These are phyloP conservation scores for Acanthis flammea DNA, from an alignment of 2,797 vertebrate species.

Conservation along the genomic window DNA sequence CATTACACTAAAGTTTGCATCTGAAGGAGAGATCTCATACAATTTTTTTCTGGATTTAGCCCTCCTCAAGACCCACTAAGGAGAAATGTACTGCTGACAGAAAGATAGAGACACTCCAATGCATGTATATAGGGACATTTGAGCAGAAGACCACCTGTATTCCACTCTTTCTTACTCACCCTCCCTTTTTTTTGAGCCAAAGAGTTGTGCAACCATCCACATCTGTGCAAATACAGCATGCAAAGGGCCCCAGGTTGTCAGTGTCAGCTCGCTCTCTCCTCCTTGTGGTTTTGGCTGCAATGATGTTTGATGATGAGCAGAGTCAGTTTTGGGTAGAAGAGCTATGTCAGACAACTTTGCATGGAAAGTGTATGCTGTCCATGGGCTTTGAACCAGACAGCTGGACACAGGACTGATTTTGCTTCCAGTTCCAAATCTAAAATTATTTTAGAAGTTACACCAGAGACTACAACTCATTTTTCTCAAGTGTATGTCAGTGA, in stretches of 20 bases:
- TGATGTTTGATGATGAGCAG: neutral
- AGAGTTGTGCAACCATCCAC: neutral
- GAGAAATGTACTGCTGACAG: neutral
- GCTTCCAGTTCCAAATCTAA: neutral
- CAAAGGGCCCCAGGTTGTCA: neutral
- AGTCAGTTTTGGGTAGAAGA: neutral
- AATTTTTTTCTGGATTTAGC: neutral
- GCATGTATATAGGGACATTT: neutral
- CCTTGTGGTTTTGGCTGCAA: constrained; percentile 28
- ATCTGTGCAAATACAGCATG: neutral
- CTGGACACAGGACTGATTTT: neutral
- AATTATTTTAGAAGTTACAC: neutral
- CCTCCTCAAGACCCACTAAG: neutral
- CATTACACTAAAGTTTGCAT: neutral
- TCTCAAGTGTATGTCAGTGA: neutral
- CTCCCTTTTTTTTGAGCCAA: neutral
- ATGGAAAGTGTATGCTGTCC: neutral
- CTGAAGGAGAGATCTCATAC: neutral
- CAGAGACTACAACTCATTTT: neutral
- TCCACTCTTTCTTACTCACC: neutral
- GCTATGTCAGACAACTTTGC: neutral
- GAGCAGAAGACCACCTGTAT: constrained; percentile 20
- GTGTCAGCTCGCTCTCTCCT: neutral
- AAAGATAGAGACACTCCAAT: neutral
- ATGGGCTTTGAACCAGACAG: neutral